Evolutionary conservation across 2,797 vertebrate genomes (phyloP), one percentile per base, ranked within the genome.

Genomic region (Myotis pilosus): DNA sequence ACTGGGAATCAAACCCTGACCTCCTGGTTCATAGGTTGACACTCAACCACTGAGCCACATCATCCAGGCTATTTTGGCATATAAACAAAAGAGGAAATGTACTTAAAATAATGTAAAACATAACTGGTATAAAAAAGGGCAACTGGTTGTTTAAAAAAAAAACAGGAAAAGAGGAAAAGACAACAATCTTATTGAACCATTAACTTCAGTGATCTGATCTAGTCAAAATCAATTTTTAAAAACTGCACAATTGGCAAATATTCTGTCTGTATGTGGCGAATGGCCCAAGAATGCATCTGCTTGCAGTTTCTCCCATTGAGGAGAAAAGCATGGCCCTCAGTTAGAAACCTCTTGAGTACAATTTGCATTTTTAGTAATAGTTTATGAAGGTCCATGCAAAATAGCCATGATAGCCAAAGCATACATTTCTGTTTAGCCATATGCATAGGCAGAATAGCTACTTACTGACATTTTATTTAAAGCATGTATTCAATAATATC

Each of bases 331-430:
- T 2, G 6, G 15, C 23, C n/a, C 44, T 92, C 51, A 25, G 5
- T 68, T 30, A n/a, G 47, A n/a, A 82, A 79, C 20, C 76, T 47
- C 91, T 95, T 91, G 79, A 91, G 28, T 25, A 75, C 7, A 41
- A 91, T 96, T 89, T 96, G 60, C 72, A 82, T 95, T 91, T 96
- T 87, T 49, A 86, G 30, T 71, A 69, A 60, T 38, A 74, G 25
- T 66, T 57, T 47, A 82, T 64, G 22, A 91, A 92, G 20, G 17
- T 87, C 53, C 91, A 94, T 60, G 72, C 64, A 96, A 92, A 96
- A 94, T 68, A 94, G 71, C 17, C 30, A 6, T 75, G 75, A 95
- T n/a, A 85, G 15, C 44, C 82, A 92, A 76, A 91, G n/a, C 23
- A 53, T 66, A 71, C 0, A 87, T 94, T 95, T 94, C 38, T 87